A percentile compares a stretch with the other conserved stretches of the same genome.
Conservation (phyloP, 2,888 invertebrate species). For the Frankliniella intonsa region DNA sequence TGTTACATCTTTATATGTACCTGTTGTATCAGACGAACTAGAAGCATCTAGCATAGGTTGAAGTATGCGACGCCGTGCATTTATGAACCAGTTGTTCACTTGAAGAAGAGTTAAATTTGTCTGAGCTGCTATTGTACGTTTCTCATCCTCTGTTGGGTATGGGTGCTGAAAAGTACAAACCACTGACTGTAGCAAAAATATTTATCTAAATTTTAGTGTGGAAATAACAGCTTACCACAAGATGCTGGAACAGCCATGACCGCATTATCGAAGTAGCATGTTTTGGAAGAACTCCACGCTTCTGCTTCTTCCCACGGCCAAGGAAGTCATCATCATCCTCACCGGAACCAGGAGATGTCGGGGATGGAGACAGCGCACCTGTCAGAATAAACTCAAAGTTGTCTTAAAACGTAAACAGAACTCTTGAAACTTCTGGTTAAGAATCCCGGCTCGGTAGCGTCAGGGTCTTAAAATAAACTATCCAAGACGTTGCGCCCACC, state of each 20-base stretch:
- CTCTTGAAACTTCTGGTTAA: neutral
- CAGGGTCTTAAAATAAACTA: conserved; percentile 35
- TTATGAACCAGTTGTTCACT: conserved; percentile 93
- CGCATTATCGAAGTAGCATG: conserved; percentile 95
- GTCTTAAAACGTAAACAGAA: neutral
- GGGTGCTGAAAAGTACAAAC: conserved; percentile 65
- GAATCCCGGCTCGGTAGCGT: neutral
- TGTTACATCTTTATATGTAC: conserved; percentile 33
- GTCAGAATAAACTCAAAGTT: neutral
- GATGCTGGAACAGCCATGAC: conserved; percentile 93
- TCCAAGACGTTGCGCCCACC: conserved; percentile 41
- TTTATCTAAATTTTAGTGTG: neutral
- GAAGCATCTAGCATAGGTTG: conserved; percentile 87
- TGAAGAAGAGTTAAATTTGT: conserved; percentile 83
- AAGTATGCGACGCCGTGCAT: conserved; percentile 82
- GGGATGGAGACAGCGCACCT: conserved; percentile 51
- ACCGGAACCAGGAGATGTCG: conserved; percentile 57
- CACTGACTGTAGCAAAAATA: too few species aligned
- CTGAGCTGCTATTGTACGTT: conserved; percentile 80
- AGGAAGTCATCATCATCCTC: conserved; percentile 44
- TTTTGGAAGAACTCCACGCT: conserved; percentile 88
- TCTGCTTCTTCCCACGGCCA: conserved; percentile 58
- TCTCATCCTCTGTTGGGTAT: conserved; percentile 93
- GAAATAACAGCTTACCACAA: conserved; percentile 68
- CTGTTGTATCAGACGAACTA: conserved; percentile 45